Percentiles rank a stretch among this genome's conserved stretches.
phyloP scores from a whole-genome alignment of 2,888 invertebrate genomes.

The Anarsia innoxiella region DNA sequence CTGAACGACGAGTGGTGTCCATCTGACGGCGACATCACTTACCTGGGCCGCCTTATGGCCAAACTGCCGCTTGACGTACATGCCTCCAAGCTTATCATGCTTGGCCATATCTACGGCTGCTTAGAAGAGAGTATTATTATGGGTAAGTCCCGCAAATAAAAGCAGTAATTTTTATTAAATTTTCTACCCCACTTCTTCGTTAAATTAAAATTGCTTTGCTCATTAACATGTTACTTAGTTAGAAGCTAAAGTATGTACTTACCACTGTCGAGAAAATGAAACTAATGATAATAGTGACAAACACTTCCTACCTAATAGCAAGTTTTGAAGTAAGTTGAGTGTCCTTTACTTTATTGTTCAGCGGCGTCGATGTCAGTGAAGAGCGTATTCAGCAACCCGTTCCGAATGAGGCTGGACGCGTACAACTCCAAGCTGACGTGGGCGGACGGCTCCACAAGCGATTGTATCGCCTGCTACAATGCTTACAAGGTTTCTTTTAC shows the following conservation, averaged over 20 bases:
- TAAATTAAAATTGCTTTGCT: no score
- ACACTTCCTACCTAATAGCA: no score
- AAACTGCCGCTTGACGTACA: conserved; percentile 87
- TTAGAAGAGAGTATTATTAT: conserved; percentile 91
- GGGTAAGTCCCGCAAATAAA: no score
- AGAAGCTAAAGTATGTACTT: no score
- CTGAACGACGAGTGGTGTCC: conserved; percentile 64
- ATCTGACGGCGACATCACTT: conserved; percentile 91
- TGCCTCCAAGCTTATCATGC: conserved; percentile 86
- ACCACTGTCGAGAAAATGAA: no score
- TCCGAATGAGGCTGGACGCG: conserved; percentile 79
- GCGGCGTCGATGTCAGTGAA: conserved; percentile 89
- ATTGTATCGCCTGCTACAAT: conserved; percentile 87
- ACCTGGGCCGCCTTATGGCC: conserved; percentile 88
- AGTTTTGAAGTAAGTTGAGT: no score
- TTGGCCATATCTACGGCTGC: conserved; percentile 91
- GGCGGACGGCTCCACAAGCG: conserved; percentile 88
- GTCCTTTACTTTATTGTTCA: conserved; percentile 35
- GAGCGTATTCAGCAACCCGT: conserved; percentile 85
- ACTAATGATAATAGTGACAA: no score
- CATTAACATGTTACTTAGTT: no score
- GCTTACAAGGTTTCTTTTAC: conserved; percentile 89
- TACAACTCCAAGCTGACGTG: conserved; percentile 86
- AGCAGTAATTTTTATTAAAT: no score
- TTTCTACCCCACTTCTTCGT: no score